phyloP scores from a whole-genome alignment of 2,888 invertebrate species.

The Charanyca ferruginea region DNA sequence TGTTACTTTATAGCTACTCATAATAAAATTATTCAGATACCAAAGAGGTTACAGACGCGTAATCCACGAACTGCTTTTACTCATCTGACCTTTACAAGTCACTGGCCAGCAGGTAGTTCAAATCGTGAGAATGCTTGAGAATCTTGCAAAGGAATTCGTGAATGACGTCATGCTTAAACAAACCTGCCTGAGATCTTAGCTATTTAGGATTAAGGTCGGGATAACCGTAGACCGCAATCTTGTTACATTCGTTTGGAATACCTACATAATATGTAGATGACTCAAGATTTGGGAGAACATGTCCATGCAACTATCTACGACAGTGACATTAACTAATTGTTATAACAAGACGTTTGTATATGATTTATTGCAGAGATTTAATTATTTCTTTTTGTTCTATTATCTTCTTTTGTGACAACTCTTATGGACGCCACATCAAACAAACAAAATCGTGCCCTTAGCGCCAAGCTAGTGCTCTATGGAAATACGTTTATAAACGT shows the following conservation, averaged over 20 bases:
- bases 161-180: constrained; percentile 43
- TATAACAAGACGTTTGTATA: background rate
- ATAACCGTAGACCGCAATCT: constrained; percentile 35
- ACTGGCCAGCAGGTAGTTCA: constrained; percentile 35
- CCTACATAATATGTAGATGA: constrained; percentile 21
- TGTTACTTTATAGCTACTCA: constrained; percentile 3
- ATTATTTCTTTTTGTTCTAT: no score
- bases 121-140: constrained; percentile 25
- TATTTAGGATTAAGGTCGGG: constrained; percentile 33
- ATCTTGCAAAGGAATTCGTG: constrained; percentile 35
- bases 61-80: constrained; percentile 24
- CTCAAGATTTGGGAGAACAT: constrained; percentile 4
- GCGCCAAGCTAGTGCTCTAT: no score
- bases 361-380: background rate
- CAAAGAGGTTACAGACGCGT: constrained; percentile 1
- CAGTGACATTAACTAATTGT: background rate
- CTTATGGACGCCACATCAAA: no score
- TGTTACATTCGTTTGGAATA: constrained; percentile 14
- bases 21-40: constrained; percentile 6
- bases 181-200: constrained; percentile 19
- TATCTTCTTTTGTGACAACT: no score
- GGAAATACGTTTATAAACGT: no score
- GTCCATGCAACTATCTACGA: background rate
- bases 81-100: constrained; percentile 37
- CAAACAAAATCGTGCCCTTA: no score